Conservation (phyloP, 2,113 vertebrate species). For the Cacatua alba region DNA sequence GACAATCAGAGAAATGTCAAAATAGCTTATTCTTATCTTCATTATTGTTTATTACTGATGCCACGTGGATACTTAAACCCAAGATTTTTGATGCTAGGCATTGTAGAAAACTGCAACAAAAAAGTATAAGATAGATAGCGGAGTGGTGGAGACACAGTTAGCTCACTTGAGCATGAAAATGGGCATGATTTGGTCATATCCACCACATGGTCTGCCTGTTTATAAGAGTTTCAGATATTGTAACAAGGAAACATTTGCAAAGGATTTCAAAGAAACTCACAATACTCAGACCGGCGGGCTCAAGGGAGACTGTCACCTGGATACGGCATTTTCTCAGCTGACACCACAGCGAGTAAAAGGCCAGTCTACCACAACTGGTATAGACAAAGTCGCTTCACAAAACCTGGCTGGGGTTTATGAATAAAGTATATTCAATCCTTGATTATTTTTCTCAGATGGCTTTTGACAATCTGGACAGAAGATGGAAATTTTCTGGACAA, state of each 20-base stretch:
- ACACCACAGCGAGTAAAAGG: background rate
- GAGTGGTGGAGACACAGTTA: background rate
- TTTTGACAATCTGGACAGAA: background rate
- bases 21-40: background rate
- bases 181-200: accelerated
- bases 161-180: background rate
- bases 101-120: background rate
- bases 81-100: background rate
- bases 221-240: background rate
- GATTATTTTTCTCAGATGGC: background rate
- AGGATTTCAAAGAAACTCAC: background rate
- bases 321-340: background rate
- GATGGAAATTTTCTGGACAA: background rate
- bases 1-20: background rate
- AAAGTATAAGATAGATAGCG: background rate
- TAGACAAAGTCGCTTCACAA: background rate
- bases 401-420: background rate
- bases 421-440: background rate
- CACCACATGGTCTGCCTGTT: background rate
- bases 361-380: background rate
- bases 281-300: background rate
- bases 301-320: background rate
- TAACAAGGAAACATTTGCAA: background rate
- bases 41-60: background rate
- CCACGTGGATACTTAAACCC: background rate